Base-by-base conservation (phyloP, 2,797 vertebrate genomes). In the Centropyge bicolor region DNA sequence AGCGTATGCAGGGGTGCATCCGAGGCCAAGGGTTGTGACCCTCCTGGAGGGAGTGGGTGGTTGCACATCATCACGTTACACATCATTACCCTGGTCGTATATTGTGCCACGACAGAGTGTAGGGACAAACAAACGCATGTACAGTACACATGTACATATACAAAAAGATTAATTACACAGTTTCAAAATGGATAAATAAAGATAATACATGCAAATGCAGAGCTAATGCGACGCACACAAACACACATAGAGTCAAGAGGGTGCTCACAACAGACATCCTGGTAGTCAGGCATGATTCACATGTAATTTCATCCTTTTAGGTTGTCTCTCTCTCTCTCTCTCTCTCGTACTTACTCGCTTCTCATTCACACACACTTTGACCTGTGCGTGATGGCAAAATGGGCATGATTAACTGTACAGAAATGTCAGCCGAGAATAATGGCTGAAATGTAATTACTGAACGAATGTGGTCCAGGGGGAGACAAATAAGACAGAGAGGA, bases 361-460 rank as follows among this genome's bases (percentile, higher is more conserved):
- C 85, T 85, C 81, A 82, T 86, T 81, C 78, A 85, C 81, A 78
- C 82, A 89, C 76, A 83, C 85, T 91, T 88, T 93, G 89, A 92
- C 92, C 90, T 84, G 88, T 65, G 78, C 59, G 20, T 75, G 75
- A 88, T 82, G 86, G 84, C 76, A 91, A 90, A 92, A 91, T 91
- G 83, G 84, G 81, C 81, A 87, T 90, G 89, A 93, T 93, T 93
- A 93, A 92, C 91, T 88, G 85, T 83, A 88, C 74, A 89, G 88
- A 93, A 93, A 93, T 93, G 92, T 92, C 92, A 92, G 89, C 84
- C 31, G 85, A 86, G 91, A 92, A 93, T 91, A 94, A 94, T 90
- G 88, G 90, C 82, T 80, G 83, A 83, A 89, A 91, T 89, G 90
- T 92, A 93, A 93, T 93, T 93, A 93, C 86, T 65, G 85, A 83